Conservation (phyloP, 2,113 vertebrate genomes). For the Mus pahari region DNA sequence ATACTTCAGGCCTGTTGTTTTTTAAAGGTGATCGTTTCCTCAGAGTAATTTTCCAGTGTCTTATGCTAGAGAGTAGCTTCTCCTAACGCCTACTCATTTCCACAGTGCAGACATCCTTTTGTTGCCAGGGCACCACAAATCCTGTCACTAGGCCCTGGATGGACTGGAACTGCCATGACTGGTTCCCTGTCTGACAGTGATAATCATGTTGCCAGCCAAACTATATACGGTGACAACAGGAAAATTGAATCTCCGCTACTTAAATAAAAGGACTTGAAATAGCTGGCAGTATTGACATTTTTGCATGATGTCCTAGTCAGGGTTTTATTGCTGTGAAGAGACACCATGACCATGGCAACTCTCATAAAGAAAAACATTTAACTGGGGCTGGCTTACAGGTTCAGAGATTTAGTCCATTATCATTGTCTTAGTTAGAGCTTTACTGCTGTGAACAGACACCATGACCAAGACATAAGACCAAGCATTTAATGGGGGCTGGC, state of each 20-base stretch:
- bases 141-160: constrained; percentile 58
- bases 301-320: background rate
- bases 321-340: background rate
- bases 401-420: background rate
- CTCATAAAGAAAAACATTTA: background rate
- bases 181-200: constrained; percentile 25
- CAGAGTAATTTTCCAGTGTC: constrained; percentile 27
- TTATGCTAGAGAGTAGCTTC: constrained; percentile 46
- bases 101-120: background rate
- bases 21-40: constrained; percentile 17
- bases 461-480: too few species aligned
- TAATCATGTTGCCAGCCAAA: constrained; percentile 57
- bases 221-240: constrained; percentile 20
- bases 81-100: constrained; percentile 23
- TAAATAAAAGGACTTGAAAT: constrained; percentile 50
- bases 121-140: background rate
- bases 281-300: background rate
- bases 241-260: constrained; percentile 45
- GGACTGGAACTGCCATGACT: constrained; percentile 35
- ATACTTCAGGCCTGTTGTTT: background rate
- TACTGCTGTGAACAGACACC: too few species aligned
- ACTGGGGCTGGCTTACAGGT: background rate
- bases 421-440: too few species aligned
- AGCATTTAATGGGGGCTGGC: too few species aligned
- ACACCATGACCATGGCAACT: background rate